phyloP scores from a whole-genome alignment of 2,113 vertebrate species.

The Dromas ardeola region DNA sequence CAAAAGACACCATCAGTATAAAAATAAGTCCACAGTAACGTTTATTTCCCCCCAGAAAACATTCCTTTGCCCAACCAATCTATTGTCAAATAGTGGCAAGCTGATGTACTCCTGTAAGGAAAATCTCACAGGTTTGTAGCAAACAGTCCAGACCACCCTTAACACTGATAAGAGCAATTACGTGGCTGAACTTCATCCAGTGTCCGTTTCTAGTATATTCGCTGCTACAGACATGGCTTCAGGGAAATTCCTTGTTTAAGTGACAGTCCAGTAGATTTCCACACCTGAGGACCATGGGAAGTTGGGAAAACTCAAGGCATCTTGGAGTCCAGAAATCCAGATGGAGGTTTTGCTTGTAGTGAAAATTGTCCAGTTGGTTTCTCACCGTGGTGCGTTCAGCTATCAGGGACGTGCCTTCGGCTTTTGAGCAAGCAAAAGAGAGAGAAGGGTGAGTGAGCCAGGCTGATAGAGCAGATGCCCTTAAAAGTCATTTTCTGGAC shows the following conservation, averaged over 20 bases:
- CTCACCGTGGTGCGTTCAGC: slow-evolving; percentile 79
- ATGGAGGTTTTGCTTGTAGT: slow-evolving; percentile 81
- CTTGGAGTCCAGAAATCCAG: slow-evolving; percentile 87
- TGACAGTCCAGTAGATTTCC: slow-evolving; percentile 85
- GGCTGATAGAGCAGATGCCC: not conserved
- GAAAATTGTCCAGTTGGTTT: slow-evolving; percentile 77
- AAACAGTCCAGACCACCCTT: slow-evolving; percentile 78
- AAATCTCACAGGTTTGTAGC: slow-evolving; percentile 79
- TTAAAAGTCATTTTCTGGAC: not conserved
- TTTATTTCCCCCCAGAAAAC: slow-evolving; percentile 66
- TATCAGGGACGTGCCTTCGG: slow-evolving; percentile 97
- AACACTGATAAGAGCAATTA: slow-evolving; percentile 79
- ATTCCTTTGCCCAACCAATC: slow-evolving; percentile 70
- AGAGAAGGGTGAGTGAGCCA: slow-evolving; percentile 2
- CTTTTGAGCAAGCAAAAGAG: slow-evolving; percentile 74
- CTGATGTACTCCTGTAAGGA: slow-evolving; percentile 69
- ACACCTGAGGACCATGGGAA: slow-evolving; percentile 96
- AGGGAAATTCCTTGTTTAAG: slow-evolving; percentile 83
- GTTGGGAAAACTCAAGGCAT: slow-evolving; percentile 92
- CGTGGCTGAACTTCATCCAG: slow-evolving; percentile 77
- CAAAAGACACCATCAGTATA: slow-evolving; percentile 70
- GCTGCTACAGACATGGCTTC: slow-evolving; percentile 88
- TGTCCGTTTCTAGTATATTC: slow-evolving; percentile 70
- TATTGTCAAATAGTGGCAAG: slow-evolving; percentile 71
- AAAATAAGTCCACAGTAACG: slow-evolving; percentile 70